Evolutionary conservation across 1,140 invertebrate species (phyloP).

Genomic region (Meteorus sp.): DNA sequence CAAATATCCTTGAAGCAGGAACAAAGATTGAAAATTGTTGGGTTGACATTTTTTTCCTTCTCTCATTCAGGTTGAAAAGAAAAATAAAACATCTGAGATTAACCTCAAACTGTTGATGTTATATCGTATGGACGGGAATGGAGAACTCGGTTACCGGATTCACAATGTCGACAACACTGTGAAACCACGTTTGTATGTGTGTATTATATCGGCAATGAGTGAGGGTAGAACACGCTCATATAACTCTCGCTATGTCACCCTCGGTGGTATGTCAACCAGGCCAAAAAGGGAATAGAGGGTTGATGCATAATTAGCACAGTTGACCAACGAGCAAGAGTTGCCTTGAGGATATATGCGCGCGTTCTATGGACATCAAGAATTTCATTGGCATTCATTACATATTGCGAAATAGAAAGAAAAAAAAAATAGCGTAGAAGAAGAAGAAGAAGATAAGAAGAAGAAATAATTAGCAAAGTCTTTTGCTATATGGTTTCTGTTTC

Average conservation of each 20-base stretch:
- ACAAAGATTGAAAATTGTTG: too few relatives aligned
- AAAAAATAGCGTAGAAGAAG: too few relatives aligned
- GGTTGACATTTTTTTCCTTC: constrained; percentile 18
- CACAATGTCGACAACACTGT: too few relatives aligned
- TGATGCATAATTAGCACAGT: constrained; percentile 20
- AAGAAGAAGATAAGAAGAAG: too few relatives aligned
- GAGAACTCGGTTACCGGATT: constrained; percentile 24
- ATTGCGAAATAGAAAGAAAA: too few relatives aligned
- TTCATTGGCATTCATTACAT: constrained; percentile 1
- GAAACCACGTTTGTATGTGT: too few relatives aligned
- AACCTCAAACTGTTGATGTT: constrained; percentile 20
- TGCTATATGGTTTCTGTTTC: too few relatives aligned
- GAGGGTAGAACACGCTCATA: background rate
- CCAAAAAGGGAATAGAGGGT: constrained; percentile 27
- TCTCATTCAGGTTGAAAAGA: too few relatives aligned
- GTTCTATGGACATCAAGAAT: background rate
- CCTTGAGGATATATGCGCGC: background rate
- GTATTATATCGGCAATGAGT: too few relatives aligned
- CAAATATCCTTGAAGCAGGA: too few relatives aligned
- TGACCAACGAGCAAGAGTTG: constrained; percentile 19
- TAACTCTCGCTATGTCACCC: constrained; percentile 21
- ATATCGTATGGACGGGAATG: constrained; percentile 10
- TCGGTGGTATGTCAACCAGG: constrained; percentile 33
- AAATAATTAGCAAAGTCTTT: too few relatives aligned
- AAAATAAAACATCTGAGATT: constrained; percentile 35